Evolutionary conservation across 2,797 vertebrate genomes (phyloP), one percentile per base, ranked within the genome.

Genomic region (Eleutherodactylus coqui): DNA sequence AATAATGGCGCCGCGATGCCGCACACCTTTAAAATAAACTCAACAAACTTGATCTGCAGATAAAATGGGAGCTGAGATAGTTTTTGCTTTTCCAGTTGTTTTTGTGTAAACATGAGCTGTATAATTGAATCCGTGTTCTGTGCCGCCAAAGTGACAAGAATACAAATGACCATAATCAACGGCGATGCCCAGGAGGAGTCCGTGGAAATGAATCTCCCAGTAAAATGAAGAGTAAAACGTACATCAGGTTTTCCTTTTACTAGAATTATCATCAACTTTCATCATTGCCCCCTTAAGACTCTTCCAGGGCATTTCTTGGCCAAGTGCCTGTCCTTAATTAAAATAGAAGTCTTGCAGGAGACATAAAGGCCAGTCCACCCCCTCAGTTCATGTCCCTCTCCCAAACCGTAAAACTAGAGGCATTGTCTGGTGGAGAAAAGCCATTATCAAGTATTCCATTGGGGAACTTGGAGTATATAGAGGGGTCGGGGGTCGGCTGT

Each of bases 111-210:
- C 69, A 73, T 27, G 69, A 45, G 11, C 69, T 27, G 41, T 45
- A n/a, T 45, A 43, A 16, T 73, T 6, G 41, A 45, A 73, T 43
- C 10, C 45, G 41, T 14, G 24, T 73, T 16, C 38, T 73, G 24
- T 10, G 36, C 13, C 38, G 27, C 21, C 19, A 62, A 79, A 41
- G 32, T 79, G 51, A 27, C 53, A 79, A 79, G 53, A 41, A 79
- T 79, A 62, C 53, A 79, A 60, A 62, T 79, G 36, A 38, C 34
- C 19, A 45, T 58, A 79, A 58, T 79, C 55, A 41, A n/a, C 36
- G 14, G 19, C 5, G 58, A 60, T 27, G 58, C 14, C 77, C 24
- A 43, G 51, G 45, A 51, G 60, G 69, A 11, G 69, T 73, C 41
- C 27, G 4, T 16, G 11, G 6, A 73, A 73, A 73, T 73, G 41